These are phyloP conservation scores for Hydra vulgaris DNA, from an alignment of 30 jellyfish, hydroid and myxozoan species.

Conservation along the genomic window DNA sequence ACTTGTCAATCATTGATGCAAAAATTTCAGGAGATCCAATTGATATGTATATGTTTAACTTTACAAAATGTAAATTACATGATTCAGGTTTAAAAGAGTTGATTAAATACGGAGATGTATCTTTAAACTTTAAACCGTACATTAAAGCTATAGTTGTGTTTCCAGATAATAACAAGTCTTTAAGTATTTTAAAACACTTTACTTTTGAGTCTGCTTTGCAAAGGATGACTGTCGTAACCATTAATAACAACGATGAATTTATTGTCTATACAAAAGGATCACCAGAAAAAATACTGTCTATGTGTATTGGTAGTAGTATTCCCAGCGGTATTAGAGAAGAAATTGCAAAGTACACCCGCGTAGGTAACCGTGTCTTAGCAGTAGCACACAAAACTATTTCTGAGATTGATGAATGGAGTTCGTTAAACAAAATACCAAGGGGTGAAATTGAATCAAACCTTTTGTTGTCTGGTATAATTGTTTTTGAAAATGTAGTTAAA, in stretches of 20 bases:
- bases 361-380: constrained; percentile 40
- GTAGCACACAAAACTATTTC: constrained; percentile 20
- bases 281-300: constrained; percentile 25
- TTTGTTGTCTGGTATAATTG: constrained; percentile 20
- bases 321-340: constrained; percentile 21
- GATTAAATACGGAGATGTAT: neutral
- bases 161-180: neutral
- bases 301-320: neutral
- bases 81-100: neutral
- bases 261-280: constrained; percentile 33
- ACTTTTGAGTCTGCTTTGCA: constrained; percentile 32
- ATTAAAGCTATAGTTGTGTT: neutral
- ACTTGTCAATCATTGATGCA: constrained; percentile 15
- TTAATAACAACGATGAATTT: neutral
- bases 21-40: constrained; percentile 31
- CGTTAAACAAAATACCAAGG: constrained; percentile 2
- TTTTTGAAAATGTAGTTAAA: constrained; percentile 18
- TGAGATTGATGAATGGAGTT: neutral
- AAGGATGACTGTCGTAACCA: constrained; percentile 29
- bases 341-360: neutral
- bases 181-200: constrained; percentile 6
- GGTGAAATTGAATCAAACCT: constrained; percentile 33
- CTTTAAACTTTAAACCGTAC: neutral
- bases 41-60: constrained; percentile 24
- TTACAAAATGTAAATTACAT: constrained; percentile 13